Evolutionary conservation across 1,140 invertebrate species (phyloP).

Genomic region (Portunus trituberculatus): DNA sequence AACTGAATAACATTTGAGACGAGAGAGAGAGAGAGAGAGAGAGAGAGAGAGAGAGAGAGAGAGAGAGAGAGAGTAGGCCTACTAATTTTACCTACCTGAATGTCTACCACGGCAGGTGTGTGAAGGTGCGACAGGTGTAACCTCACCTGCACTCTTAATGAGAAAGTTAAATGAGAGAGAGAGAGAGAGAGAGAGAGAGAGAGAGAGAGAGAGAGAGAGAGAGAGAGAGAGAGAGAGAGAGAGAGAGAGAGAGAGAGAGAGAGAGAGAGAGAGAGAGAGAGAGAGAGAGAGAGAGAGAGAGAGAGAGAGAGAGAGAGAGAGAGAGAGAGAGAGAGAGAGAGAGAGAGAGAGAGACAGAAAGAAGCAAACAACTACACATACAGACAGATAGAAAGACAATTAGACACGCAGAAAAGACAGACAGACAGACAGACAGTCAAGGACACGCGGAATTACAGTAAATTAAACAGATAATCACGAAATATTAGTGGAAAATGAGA

Average conservation of each 20-base stretch:
- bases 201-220: constrained; percentile 33
- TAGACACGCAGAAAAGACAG: background rate
- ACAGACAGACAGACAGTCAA: too few relatives aligned
- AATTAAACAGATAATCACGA: too few relatives aligned
- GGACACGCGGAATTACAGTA: too few relatives aligned
- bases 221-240: background rate
- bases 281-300: background rate
- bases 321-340: constrained; percentile 29
- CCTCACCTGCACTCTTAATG: background rate
- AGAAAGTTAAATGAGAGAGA: background rate
- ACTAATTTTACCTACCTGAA: background rate
- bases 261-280: constrained; percentile 13
- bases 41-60: constrained; percentile 44
- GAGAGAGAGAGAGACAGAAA: constrained; percentile 18
- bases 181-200: constrained; percentile 26
- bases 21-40: constrained; percentile 42
- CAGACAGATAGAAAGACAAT: background rate
- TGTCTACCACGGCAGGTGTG: background rate
- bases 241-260: constrained; percentile 18
- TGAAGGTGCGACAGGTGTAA: background rate
- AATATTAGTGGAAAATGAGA: background rate
- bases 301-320: background rate
- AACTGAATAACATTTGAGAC: background rate
- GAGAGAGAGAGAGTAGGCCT: constrained; percentile 40
- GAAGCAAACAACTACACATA: background rate